phyloP scores from a whole-genome alignment of 35 echinoderm and acorn worm genomes.

The Amphiura filiformis region DNA sequence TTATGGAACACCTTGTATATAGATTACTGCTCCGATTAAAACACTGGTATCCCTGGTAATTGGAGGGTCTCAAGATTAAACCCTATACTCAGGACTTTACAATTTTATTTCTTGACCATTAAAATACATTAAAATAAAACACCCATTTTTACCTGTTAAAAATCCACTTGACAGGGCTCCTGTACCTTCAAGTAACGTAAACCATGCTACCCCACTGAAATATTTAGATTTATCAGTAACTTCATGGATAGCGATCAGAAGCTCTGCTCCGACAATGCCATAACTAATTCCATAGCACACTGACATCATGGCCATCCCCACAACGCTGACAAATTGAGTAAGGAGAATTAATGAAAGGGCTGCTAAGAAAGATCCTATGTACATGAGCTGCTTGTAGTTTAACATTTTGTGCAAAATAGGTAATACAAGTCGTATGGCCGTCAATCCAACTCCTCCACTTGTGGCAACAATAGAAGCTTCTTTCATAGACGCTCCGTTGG shows the following conservation, averaged over 20 bases:
- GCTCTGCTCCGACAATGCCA: not conserved
- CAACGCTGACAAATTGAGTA: not conserved
- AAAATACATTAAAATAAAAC: no score
- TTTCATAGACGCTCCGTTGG: not conserved
- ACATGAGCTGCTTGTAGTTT: not conserved
- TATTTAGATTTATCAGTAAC: no score
- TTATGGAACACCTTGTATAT: no score
- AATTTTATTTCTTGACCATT: no score
- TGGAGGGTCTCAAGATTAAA: no score
- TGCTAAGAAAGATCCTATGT: not conserved
- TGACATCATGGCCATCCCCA: not conserved
- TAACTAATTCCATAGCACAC: not conserved
- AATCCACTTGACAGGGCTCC: no score
- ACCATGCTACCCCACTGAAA: no score
- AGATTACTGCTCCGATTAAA: no score
- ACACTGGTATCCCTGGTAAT: no score
- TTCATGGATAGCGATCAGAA: not conserved
- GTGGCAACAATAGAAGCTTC: not conserved
- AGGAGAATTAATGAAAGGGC: not conserved
- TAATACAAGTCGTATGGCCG: not conserved
- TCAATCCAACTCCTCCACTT: not conserved
- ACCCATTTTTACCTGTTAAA: not conserved
- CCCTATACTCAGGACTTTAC: no score
- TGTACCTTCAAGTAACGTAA: no score
- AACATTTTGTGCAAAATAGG: not conserved